Evolutionary conservation across 1,140 invertebrate species (phyloP).

Genomic region (Elymnias hypermnestra): DNA sequence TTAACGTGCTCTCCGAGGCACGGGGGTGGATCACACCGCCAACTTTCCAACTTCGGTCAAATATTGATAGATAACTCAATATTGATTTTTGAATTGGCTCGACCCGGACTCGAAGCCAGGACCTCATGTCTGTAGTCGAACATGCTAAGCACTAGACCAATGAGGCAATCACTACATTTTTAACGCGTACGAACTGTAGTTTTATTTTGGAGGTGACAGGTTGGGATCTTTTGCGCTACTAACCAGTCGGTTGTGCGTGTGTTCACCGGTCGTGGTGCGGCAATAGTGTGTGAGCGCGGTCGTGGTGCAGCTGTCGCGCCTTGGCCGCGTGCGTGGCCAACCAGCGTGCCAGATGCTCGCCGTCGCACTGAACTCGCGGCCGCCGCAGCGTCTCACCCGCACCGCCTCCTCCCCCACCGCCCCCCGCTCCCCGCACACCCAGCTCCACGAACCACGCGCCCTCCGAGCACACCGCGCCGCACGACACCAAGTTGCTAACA

Average conservation of each 20-base stretch:
- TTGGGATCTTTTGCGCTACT: no score
- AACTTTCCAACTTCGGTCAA: no score
- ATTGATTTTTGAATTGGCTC: no score
- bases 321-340: conserved; percentile 86
- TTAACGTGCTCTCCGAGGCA: no score
- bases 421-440: conserved; percentile 75
- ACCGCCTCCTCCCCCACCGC: conserved; percentile 62
- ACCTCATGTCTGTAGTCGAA: no score
- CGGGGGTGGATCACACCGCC: no score
- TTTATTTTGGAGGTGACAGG: not conserved
- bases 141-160: no score
- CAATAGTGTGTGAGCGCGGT: conserved; percentile 80
- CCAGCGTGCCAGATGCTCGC: conserved; percentile 85
- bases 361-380: conserved; percentile 90
- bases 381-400: conserved; percentile 77
- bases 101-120: no score
- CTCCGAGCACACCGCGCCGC: conserved; percentile 75
- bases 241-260: no score
- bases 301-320: conserved; percentile 90
- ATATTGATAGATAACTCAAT: no score
- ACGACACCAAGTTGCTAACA: conserved; percentile 78
- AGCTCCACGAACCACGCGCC: conserved; percentile 86
- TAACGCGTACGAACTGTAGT: no score
- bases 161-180: no score
- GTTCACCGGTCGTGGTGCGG: conserved; percentile 37